Conservation (phyloP, 2,888 invertebrate genomes). For the Pycnomerus fuliginosus region DNA sequence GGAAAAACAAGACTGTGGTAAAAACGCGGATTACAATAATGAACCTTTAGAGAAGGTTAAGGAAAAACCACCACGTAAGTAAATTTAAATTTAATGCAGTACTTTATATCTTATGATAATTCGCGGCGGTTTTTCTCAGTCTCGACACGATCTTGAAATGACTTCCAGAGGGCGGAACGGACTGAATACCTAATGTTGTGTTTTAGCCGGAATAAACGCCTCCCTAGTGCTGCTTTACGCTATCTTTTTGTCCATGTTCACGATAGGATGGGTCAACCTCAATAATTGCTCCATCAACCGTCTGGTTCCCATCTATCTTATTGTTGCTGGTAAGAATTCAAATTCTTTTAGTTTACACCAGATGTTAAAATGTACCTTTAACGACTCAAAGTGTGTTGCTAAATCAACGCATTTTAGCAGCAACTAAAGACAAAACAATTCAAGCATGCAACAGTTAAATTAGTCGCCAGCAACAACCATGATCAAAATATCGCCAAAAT, state of each 20-base stretch:
- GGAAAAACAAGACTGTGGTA: conserved; percentile 21
- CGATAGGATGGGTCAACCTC: conserved; percentile 45
- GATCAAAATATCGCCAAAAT: too few relatives aligned
- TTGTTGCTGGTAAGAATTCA: conserved; percentile 44
- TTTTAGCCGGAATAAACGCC: conserved; percentile 46
- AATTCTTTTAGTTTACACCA: too few relatives aligned
- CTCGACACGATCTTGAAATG: conserved; percentile 2
- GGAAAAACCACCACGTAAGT: conserved; percentile 43
- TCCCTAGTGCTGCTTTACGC: conserved; percentile 45
- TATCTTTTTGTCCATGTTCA: conserved; percentile 43
- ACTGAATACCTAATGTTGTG: conserved; percentile 2
- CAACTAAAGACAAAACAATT: too few relatives aligned
- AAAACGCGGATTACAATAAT: conserved; percentile 28
- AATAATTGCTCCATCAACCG: conserved; percentile 44
- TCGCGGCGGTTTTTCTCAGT: not conserved
- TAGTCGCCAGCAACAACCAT: too few relatives aligned
- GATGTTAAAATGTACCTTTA: too few relatives aligned
- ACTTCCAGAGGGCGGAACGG: not conserved
- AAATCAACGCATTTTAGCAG: too few relatives aligned
- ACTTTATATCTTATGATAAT: conserved; percentile 9
- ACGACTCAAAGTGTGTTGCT: too few relatives aligned
- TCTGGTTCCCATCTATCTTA: conserved; percentile 47
- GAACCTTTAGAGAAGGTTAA: conserved; percentile 41
- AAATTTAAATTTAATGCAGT: conserved; percentile 8
- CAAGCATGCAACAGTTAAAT: too few relatives aligned